Base-by-base conservation (phyloP, 1,140 invertebrate species). In the Drosophila parabipectinata region DNA sequence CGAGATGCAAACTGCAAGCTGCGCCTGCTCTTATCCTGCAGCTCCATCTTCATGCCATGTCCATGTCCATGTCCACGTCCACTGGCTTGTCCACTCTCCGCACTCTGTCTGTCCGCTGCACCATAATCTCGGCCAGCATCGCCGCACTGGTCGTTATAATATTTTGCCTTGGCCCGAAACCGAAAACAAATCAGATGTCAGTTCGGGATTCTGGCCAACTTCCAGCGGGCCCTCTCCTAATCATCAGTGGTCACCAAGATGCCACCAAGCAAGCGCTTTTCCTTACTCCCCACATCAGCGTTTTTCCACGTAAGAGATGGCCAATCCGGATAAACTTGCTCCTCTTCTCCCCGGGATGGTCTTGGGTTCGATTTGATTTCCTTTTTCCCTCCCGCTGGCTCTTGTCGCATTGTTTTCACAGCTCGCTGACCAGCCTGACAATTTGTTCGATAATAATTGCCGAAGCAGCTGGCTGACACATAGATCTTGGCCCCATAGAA, bases 401-500 rank as follows among this genome's bases (percentile, higher is more conserved):
- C 72, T 71, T 85, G 81, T 84, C 81, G 81, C 81, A 85, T 85
- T 85, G 81, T 85, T 85, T 87, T 84, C 80, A 84, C 81, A 85
- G 82, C 82, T 87, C 64, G 10, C 15, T 77, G 58, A 67, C 59
- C 71, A 64, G 72, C 41, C 41, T 91, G 90, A 91, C 90, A 91
- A 91, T 91, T 91, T 91, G 90, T 90, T 91, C 72, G 79, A 91
- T 91, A 91, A 91, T 91, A 91, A 91, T 91, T 91, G 90, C 87
- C 72, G 77, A 89, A 84, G 79, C 79, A 81, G 72, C 73, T 59
- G 77, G 74, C 85, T 90, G 88, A 88, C 80, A 82, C 78, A 90
- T 74, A 77, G 76, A 77, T 57, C 59, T 30, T 58, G 34, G 32
- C n/a, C 10, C n/a, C n/a, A n/a, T n/a, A 34, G 15, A 21, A 18